Evolutionary conservation across 2,888 invertebrate species (phyloP), one percentile per base, ranked within the genome.

Genomic region (Drosophila basisetae): DNA sequence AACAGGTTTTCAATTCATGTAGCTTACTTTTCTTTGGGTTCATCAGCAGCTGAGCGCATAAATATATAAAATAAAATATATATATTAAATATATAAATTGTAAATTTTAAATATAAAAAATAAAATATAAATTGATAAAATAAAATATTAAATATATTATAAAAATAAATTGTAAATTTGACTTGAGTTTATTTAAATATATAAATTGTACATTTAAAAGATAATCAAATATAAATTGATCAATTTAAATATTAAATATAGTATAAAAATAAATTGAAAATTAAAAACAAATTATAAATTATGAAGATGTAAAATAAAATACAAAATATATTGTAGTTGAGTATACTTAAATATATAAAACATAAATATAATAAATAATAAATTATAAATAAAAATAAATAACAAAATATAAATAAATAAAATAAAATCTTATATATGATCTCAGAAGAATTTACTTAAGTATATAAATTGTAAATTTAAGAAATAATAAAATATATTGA

Each of bases 1-100:
- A 16, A 47, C 1, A 47, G 25, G 4, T 47, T 9, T 22, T 47
- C 25, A 47, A 47, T 30, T 22, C 37, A 59, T 28, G 4, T 56
- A 2, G 78, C 97, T 97, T 95, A 98, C 98, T 97, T 98, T 95
- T 98, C 97, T 95, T 97, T 96, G 91, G 98, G 98, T 95, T 98
- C 98, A 94, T 98, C 98, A 95, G 97, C 97, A 94, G 98, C 98
- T 98, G 96, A 60, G 73, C 65, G 52, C 47, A 58, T 43, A 66
- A 64, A 76, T 49, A 74, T 49, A 73, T 85, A 65, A 76, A 65
- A 55, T 22, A 31, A 16, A 59, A 52, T 68, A 59, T 35, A 28
- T 13, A 28, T 35, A n/a, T 28, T 43, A 33, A 62, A 9, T 33
- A 52, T 31, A 39, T 53, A n/a, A 18, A 50, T 13, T 33, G 33